Conservation (phyloP, 1,140 invertebrate species). For the Chironomus striatipennis region DNA sequence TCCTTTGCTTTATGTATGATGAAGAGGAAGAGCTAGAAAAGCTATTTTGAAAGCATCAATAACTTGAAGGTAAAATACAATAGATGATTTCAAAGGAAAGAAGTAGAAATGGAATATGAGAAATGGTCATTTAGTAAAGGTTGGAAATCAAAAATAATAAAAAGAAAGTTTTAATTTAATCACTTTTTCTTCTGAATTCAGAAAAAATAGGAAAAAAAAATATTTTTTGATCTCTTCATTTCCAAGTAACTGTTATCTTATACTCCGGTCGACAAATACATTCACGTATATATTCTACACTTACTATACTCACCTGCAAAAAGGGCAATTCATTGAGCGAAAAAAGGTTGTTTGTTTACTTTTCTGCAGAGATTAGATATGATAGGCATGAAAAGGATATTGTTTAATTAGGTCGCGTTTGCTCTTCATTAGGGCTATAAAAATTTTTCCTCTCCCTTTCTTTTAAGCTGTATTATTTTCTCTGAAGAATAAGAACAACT, state of each 20-base stretch:
- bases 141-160: background rate
- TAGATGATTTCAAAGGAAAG: background rate
- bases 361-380: background rate
- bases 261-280: too few species aligned
- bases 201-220: background rate
- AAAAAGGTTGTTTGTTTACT: constrained; percentile 14
- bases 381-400: constrained; percentile 13
- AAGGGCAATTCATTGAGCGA: constrained; percentile 11
- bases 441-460: background rate
- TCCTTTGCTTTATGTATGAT: background rate
- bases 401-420: constrained; percentile 12
- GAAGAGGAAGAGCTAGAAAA: background rate
- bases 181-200: background rate
- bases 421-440: constrained; percentile 12
- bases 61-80: constrained; percentile 8
- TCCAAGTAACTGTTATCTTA: too few species aligned
- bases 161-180: constrained; percentile 10
- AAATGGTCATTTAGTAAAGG: background rate
- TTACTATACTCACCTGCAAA: background rate
- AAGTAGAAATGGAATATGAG: background rate
- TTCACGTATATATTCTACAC: too few species aligned
- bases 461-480: background rate
- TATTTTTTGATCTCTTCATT: background rate
- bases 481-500: background rate
- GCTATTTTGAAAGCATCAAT: constrained; percentile 13